Evolutionary conservation across 1,140 invertebrate species (phyloP).

Genomic region (Heliconius congener): DNA sequence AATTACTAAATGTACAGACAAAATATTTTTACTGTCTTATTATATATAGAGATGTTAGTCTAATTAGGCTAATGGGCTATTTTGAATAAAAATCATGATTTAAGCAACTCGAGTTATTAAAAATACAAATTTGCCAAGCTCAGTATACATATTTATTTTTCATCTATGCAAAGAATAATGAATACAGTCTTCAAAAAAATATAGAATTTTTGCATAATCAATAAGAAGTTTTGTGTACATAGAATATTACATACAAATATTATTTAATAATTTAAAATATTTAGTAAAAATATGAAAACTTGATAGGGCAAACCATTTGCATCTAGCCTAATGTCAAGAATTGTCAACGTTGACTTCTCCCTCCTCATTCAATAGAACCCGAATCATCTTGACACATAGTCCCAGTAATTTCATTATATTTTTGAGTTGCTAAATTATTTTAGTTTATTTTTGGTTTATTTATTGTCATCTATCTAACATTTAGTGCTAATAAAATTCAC

Average conservation of each 20-base stretch:
- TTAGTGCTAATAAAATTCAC: constrained; percentile 41
- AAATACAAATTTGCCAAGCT: too few relatives aligned
- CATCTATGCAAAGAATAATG: too few relatives aligned
- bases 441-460: constrained; percentile 59
- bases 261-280: background rate
- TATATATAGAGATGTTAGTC: too few relatives aligned
- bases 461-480: constrained; percentile 51
- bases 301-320: background rate
- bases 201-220: too few relatives aligned
- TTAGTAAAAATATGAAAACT: background rate
- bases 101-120: too few relatives aligned
- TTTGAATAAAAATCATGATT: too few relatives aligned
- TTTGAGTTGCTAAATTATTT: constrained; percentile 67
- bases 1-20: too few relatives aligned
- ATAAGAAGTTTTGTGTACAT: too few relatives aligned
- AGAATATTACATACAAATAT: background rate
- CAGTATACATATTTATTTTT: too few relatives aligned
- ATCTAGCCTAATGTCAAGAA: constrained; percentile 48
- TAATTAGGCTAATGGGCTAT: too few relatives aligned
- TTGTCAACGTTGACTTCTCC: constrained; percentile 57
- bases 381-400: constrained; percentile 69
- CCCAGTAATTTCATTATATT: constrained; percentile 55
- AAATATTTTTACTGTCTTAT: too few relatives aligned
- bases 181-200: too few relatives aligned
- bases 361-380: constrained; percentile 57